A percentile compares a stretch with the other conserved stretches of the same genome.
These are phyloP conservation scores for Eutolmus rufibarbis DNA, from an alignment of 2,888 invertebrate species.

Conservation along the genomic window DNA sequence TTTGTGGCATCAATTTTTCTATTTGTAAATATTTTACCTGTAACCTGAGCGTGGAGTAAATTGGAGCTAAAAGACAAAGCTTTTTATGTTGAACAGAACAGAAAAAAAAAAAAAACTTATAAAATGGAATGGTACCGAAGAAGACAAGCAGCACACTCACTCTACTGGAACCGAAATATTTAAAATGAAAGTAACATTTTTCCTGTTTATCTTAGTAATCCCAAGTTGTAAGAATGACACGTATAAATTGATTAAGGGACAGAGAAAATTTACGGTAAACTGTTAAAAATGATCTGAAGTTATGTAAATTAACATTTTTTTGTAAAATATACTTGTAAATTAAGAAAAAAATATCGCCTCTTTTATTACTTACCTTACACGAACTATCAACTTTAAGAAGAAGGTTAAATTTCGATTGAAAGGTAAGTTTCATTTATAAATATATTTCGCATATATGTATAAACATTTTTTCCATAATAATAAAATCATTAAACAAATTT, in stretches of 20 bases:
- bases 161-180: not conserved
- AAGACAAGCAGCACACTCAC: not conserved
- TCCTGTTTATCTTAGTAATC: constrained; percentile 37
- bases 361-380: not conserved
- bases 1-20: not conserved
- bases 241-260: constrained; percentile 7
- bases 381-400: not conserved
- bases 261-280: constrained; percentile 29
- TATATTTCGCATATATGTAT: too few species aligned
- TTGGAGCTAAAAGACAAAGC: not conserved
- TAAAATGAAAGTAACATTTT: constrained; percentile 16
- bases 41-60: not conserved
- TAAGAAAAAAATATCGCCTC: not conserved
- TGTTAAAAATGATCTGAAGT: constrained; percentile 31
- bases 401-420: not conserved
- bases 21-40: not conserved
- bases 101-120: not conserved
- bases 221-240: constrained; percentile 4
- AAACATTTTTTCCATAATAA: too few species aligned
- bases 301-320: constrained; percentile 31
- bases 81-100: not conserved
- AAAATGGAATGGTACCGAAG: not conserved
- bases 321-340: constrained; percentile 36
- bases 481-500: too few species aligned
- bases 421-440: not conserved